Base-by-base conservation (phyloP, 2,888 invertebrate genomes). In the Drosophila trichaetosa region DNA sequence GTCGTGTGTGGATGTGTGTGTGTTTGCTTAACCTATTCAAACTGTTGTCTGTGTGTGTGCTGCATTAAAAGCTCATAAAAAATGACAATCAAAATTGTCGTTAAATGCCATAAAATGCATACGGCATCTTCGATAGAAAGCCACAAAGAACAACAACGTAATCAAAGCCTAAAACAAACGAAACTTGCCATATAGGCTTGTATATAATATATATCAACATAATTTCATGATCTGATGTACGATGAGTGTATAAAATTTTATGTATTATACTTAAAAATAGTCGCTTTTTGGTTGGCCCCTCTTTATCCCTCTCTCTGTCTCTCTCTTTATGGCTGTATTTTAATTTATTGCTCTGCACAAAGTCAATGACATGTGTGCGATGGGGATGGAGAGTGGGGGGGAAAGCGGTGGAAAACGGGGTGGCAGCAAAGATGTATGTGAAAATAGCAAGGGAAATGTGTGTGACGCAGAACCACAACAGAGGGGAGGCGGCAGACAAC, bases 331-430 rank as follows among this genome's bases (percentile, higher is more conserved):
- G 73, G 69, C 68, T 59, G 67, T 69, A 57, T 58, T 60, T 71
- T 57, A 85, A 87, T 83, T 83, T 87, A 83, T 85, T 77, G 77
- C 75, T 66, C 54, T 51, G 42, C 57, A 49, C 65, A 73, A 78
- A 83, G 83, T 88, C 83, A 83, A 80, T 85, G 83, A 88, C 83
- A 83, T 79, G 65, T 74, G 69, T 52, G 64, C 29, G 34, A 33
- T 53, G 56, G 31, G 34, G 48, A 42, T 42, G n/a, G 56, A 13
- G n/a, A 10, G n/a, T 2, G 58, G 48, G 48, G 48, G 31, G 40
- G 58, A 24, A 4, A 34, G 27, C 42, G 29, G n/a, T 21, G 46
- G 34, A 42, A 16, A 62, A 21, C 51, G 52, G 46, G 62, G 63
- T 51, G 48, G 38, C 38, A 18, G 5, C 16, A 27, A 33, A 68